Conservation (phyloP, 2,888 invertebrate species). For the Onthophagus sagittarius region DNA sequence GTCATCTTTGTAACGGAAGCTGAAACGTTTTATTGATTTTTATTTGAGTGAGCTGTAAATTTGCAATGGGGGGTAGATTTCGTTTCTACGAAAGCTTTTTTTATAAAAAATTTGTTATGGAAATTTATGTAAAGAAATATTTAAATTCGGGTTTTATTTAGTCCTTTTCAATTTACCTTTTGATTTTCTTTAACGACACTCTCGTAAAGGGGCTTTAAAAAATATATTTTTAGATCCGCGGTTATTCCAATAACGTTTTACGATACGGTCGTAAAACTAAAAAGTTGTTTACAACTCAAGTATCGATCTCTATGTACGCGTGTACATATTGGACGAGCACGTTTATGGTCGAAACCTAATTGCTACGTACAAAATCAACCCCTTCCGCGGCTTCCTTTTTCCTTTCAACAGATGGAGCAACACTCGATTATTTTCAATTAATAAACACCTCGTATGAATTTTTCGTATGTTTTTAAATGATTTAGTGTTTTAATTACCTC, state of each 20-base stretch:
- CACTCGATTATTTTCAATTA: not conserved
- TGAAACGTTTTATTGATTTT: too few species aligned
- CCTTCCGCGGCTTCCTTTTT: not conserved
- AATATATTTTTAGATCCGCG: not conserved
- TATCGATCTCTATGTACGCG: not conserved
- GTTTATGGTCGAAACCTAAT: not conserved
- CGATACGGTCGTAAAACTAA: not conserved
- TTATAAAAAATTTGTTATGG: not conserved
- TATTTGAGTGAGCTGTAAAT: too few species aligned
- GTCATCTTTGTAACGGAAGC: too few species aligned
- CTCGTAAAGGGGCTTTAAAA: not conserved
- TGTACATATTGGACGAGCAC: not conserved
- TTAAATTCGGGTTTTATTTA: not conserved
- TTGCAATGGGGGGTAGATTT: too few species aligned
- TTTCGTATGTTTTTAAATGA: too few species aligned
- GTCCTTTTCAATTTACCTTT: not conserved
- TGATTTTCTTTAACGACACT: not conserved
- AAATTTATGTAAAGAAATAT: not conserved
- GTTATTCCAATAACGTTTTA: not conserved
- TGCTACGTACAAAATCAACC: not conserved
- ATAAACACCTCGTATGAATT: not conserved
- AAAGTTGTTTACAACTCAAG: not conserved
- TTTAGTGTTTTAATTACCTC: too few species aligned
- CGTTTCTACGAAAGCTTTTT: too few species aligned
- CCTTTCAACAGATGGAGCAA: not conserved